These are phyloP conservation scores for Ptychadena robeensis DNA, from an alignment of 2,797 vertebrate genomes.

Conservation along the genomic window DNA sequence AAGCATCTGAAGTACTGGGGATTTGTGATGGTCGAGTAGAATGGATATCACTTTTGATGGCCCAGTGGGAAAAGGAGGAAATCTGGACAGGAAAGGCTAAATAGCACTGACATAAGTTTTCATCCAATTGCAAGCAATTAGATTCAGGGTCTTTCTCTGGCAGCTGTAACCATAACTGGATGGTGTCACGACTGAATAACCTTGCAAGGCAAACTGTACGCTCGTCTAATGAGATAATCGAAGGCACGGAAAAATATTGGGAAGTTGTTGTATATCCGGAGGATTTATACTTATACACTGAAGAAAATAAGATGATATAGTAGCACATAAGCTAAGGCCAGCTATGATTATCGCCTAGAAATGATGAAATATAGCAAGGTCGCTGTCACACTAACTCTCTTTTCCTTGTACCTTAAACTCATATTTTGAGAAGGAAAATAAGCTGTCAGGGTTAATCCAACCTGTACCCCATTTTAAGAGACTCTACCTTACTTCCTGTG, in stretches of 20 bases:
- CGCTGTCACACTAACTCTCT: not conserved
- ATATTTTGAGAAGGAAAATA: not conserved
- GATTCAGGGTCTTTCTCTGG: not conserved
- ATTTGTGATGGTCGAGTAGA: constrained; percentile 6
- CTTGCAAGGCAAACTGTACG: not conserved
- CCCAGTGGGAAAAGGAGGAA: constrained; percentile 5
- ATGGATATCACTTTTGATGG: constrained; percentile 27
- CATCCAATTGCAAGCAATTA: constrained; percentile 1
- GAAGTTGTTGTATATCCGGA: not conserved
- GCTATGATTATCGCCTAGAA: not conserved
- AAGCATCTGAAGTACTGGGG: not conserved
- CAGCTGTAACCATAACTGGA: not conserved
- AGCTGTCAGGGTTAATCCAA: too few species aligned
- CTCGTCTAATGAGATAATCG: not conserved
- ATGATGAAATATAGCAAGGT: not conserved
- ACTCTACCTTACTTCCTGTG: not conserved
- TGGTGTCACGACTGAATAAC: not conserved
- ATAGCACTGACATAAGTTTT: not conserved
- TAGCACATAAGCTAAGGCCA: not conserved
- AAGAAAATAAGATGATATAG: not conserved
- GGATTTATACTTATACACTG: not conserved
- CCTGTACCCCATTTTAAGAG: not conserved
- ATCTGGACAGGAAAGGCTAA: not conserved
- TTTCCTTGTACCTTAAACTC: not conserved
- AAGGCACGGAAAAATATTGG: not conserved